These are phyloP conservation scores for Erpornis zantholeuca DNA, from an alignment of 2,113 vertebrate genomes.

Conservation along the genomic window DNA sequence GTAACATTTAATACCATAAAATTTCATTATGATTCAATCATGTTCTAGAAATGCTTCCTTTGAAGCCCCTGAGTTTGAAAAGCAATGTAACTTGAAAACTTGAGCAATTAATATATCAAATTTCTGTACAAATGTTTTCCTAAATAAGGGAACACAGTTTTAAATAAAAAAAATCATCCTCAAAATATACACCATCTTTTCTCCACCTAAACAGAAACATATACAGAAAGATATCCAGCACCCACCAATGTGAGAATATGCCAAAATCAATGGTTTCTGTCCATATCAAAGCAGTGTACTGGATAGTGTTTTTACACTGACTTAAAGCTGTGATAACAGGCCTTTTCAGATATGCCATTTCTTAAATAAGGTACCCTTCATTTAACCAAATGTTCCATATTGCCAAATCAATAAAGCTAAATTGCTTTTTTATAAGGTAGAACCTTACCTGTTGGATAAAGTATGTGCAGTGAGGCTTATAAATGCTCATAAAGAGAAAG, in stretches of 20 bases:
- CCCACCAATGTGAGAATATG: background rate
- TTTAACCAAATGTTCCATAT: conserved; percentile 39
- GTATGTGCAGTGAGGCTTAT: conserved; percentile 64
- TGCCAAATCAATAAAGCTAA: conserved; percentile 63
- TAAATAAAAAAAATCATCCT: background rate
- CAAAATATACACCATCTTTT: background rate
- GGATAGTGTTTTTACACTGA: background rate
- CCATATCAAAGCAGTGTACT: background rate
- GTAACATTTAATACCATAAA: background rate
- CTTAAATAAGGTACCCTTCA: conserved; percentile 36
- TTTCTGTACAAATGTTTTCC: conserved; percentile 20
- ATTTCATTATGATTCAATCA: background rate
- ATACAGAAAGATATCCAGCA: background rate
- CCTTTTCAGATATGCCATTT: conserved; percentile 37
- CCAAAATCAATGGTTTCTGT: background rate
- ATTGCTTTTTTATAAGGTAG: conserved; percentile 64
- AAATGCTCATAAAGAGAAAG: conserved; percentile 57
- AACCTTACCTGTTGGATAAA: conserved; percentile 62
- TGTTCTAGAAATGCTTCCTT: background rate
- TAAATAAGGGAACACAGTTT: background rate
- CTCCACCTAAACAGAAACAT: background rate
- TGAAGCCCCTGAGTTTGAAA: conserved; percentile 30
- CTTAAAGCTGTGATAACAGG: conserved; percentile 15
- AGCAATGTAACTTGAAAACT: background rate
- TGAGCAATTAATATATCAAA: background rate